A percentile compares a stretch with the other conserved stretches of the same genome.
Evolutionary conservation across 2,888 invertebrate genomes (phyloP).

Genomic region (Pocota personata): DNA sequence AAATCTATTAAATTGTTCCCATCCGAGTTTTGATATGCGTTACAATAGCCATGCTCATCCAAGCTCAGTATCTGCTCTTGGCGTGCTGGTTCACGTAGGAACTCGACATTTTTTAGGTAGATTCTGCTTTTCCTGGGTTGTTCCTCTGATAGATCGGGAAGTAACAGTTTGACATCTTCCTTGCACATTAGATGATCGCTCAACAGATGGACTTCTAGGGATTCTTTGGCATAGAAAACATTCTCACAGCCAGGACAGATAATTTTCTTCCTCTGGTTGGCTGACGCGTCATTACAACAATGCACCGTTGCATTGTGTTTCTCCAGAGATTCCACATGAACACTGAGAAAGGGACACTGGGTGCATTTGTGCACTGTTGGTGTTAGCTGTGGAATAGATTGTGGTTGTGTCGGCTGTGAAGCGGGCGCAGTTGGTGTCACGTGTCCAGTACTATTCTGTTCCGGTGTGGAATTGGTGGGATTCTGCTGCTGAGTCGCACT

Average conservation of each 20-base stretch:
- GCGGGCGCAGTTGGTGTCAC: conserved; percentile 29
- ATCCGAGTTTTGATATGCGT: conserved; percentile 38
- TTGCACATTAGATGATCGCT: conserved; percentile 88
- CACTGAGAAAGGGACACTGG: conserved; percentile 79
- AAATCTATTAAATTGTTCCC: conserved; percentile 65
- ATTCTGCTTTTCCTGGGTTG: conserved; percentile 79
- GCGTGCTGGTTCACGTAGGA: conserved; percentile 79
- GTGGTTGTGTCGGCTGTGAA: not conserved
- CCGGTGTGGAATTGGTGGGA: conserved; percentile 34
- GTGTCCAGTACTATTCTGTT: conserved; percentile 15
- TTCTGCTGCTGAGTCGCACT: conserved; percentile 35
- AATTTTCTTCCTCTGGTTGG: conserved; percentile 80
- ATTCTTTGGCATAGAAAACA: conserved; percentile 86
- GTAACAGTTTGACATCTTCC: conserved; percentile 85
- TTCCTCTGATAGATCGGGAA: conserved; percentile 75
- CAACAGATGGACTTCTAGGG: conserved; percentile 86
- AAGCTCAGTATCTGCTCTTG: conserved; percentile 38
- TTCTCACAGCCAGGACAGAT: conserved; percentile 88
- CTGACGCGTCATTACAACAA: conserved; percentile 19
- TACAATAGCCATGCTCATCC: conserved; percentile 36
- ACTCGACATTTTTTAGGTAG: conserved; percentile 81
- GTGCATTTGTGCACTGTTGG: conserved; percentile 77
- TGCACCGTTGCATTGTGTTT: conserved; percentile 72
- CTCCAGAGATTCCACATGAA: conserved; percentile 75
- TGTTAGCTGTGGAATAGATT: conserved; percentile 5